phyloP scores from a whole-genome alignment of 2,113 vertebrate genomes.

The Monopterus albus region DNA sequence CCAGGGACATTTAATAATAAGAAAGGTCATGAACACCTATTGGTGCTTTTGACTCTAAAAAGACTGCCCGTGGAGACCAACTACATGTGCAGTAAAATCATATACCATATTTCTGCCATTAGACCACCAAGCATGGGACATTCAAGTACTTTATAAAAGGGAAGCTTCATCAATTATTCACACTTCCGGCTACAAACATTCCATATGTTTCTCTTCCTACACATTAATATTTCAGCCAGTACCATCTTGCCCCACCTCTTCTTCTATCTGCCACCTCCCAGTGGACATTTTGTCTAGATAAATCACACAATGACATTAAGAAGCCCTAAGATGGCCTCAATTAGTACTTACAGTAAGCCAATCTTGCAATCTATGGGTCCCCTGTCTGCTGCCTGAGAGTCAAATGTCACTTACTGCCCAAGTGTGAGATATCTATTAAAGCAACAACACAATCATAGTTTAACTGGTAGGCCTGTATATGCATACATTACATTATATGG shows the following conservation, averaged over 20 bases:
- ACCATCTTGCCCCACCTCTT: slow-evolving; percentile 2
- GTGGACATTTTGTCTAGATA: slow-evolving; percentile 75
- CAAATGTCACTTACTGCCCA: slow-evolving; percentile 17
- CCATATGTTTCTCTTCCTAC: slow-evolving; percentile 72
- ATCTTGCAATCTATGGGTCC: slow-evolving; percentile 1
- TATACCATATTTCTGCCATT: slow-evolving; percentile 54
- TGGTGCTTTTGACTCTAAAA: slow-evolving; percentile 3
- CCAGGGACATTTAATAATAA: neutral
- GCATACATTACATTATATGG: neutral
- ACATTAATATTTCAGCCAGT: slow-evolving; percentile 79
- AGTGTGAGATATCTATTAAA: slow-evolving; percentile 5
- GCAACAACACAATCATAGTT: neutral
- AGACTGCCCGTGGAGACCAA: neutral
- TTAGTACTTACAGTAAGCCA: slow-evolving; percentile 50
- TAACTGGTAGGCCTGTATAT: neutral
- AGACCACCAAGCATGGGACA: slow-evolving; percentile 59
- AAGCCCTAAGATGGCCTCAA: slow-evolving; percentile 70
- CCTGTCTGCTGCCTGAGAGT: slow-evolving; percentile 23
- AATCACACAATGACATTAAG: slow-evolving; percentile 76
- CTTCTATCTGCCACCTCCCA: slow-evolving; percentile 50
- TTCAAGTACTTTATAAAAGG: slow-evolving; percentile 73
- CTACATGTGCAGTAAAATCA: slow-evolving; percentile 10
- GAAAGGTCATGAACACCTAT: slow-evolving; percentile 1
- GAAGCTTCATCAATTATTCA: slow-evolving; percentile 79
- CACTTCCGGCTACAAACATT: slow-evolving; percentile 68